These are phyloP conservation scores for Gambusia yucatana DNA, from an alignment of 2,797 vertebrate genomes.

Conservation along the genomic window DNA sequence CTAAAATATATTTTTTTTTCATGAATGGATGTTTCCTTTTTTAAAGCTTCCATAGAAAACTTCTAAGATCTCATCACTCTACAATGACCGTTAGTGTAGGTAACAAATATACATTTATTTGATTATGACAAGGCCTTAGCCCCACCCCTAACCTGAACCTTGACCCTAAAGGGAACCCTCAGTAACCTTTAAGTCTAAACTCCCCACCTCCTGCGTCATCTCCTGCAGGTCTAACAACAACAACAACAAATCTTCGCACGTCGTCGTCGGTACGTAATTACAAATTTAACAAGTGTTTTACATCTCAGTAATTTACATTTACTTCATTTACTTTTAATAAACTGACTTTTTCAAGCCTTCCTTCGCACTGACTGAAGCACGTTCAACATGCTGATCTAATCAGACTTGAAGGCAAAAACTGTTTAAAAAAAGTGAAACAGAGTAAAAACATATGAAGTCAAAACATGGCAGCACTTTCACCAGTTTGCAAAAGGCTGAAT, in stretches of 20 bases:
- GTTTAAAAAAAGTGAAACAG: not conserved
- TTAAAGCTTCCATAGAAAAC: not conserved
- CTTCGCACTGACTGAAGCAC: not conserved
- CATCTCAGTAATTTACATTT: not conserved
- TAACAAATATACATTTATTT: not conserved
- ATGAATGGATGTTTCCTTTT: not conserved
- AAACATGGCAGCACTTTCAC: not conserved
- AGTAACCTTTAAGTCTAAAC: not conserved
- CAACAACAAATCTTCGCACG: not conserved
- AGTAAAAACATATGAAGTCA: not conserved
- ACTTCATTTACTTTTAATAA: not conserved
- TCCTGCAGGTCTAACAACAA: not conserved
- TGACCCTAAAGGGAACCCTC: not conserved
- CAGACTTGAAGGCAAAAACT: not conserved
- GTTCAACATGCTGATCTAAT: not conserved
- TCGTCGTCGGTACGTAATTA: not conserved
- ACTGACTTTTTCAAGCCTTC: not conserved
- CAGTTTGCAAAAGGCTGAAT: not conserved
- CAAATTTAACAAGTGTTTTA: not conserved
- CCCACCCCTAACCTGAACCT: not conserved
- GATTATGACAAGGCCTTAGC: not conserved
- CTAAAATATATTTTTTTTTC: not conserved
- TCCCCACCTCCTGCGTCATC: not conserved
- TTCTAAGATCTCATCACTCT: not conserved
- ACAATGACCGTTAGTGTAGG: not conserved